These are phyloP conservation scores for Cricetomys ansorgei DNA, from an alignment of 2,113 vertebrate genomes.

Conservation along the genomic window DNA sequence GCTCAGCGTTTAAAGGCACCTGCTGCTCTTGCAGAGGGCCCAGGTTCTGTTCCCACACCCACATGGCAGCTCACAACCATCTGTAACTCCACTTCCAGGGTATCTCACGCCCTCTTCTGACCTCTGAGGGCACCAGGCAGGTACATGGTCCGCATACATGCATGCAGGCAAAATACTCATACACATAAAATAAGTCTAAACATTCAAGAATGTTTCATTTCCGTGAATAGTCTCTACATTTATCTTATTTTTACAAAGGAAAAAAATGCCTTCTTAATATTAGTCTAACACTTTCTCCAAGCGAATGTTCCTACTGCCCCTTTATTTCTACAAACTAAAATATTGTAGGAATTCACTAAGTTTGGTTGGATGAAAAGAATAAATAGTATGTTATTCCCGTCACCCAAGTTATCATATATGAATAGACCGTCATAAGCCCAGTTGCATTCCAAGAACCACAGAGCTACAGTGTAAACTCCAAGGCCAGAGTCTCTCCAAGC, in stretches of 20 bases:
- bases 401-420: neutral
- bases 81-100: neutral
- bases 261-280: neutral
- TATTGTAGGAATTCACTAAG: neutral
- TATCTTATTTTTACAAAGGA: slow-evolving; percentile 6
- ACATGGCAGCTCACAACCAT: neutral
- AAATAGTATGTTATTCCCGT: neutral
- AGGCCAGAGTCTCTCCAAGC: neutral
- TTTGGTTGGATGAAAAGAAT: neutral
- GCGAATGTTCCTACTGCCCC: neutral
- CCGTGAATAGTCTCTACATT: too few relatives aligned
- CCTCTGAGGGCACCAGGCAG: neutral
- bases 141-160: neutral
- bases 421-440: neutral
- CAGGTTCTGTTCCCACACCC: neutral
- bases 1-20: neutral
- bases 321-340: neutral
- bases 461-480: neutral
- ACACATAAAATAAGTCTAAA: neutral
- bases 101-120: neutral
- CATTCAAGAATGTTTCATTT: neutral
- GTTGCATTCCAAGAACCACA: neutral
- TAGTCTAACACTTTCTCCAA: neutral
- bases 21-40: neutral
- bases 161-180: neutral